Conservation (phyloP, 2,797 vertebrate species). For the Adrianichthys oophorus region DNA sequence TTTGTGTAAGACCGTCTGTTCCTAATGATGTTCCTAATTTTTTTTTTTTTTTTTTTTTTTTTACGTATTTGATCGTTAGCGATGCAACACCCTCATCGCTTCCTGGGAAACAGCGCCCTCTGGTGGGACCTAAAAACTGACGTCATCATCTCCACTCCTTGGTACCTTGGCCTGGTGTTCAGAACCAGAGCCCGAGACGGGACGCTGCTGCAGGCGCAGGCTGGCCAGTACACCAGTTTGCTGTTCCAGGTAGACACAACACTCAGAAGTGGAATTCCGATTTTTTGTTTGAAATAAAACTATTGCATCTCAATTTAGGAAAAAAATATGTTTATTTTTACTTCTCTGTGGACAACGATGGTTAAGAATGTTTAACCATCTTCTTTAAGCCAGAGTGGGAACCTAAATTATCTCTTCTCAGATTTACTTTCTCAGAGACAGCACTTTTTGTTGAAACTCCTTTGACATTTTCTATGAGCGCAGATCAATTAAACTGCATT, state of each 20-base stretch:
- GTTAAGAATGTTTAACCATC: too few species aligned
- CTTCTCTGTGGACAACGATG: too few species aligned
- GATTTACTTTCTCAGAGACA: too few species aligned
- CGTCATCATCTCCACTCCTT: conserved; percentile 89
- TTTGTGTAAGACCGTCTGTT: background rate
- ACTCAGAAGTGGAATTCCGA: background rate
- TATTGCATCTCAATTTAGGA: too few species aligned
- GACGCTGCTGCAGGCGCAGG: conserved; percentile 90
- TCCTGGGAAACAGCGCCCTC: conserved; percentile 89
- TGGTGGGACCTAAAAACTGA: conserved; percentile 97
- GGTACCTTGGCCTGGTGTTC: conserved; percentile 94
- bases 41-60: background rate
- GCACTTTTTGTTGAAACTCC: background rate
- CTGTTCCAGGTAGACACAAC: conserved; percentile 86
- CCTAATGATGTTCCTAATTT: fast-evolving
- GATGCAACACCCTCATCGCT: conserved; percentile 92
- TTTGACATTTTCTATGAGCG: background rate
- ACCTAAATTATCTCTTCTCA: too few species aligned
- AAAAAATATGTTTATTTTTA: too few species aligned
- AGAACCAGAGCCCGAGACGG: conserved; percentile 86
- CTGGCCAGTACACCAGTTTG: conserved; percentile 89
- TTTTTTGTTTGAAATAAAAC: background rate
- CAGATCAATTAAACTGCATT: conserved; percentile 6
- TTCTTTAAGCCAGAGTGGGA: too few species aligned
- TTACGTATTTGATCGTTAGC: conserved; percentile 69